These are phyloP conservation scores for Fulica atra DNA, from an alignment of 2,113 vertebrate genomes.

Conservation along the genomic window DNA sequence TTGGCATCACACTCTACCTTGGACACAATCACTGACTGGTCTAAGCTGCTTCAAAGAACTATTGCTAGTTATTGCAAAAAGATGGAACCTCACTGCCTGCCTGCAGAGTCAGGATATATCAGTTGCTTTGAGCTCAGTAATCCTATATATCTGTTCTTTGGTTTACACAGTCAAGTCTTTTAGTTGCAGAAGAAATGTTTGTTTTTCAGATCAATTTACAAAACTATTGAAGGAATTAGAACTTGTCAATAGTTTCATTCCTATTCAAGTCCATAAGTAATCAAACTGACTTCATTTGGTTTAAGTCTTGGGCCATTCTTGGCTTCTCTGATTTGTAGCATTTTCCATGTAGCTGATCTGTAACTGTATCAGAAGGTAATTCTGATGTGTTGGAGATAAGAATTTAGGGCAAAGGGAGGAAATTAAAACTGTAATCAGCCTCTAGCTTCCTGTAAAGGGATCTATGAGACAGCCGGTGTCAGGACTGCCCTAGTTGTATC, in stretches of 20 bases:
- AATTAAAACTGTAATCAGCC: neutral
- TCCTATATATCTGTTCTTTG: neutral
- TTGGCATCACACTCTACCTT: neutral
- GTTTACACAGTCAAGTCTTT: neutral
- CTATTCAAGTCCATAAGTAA: neutral
- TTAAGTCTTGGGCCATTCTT: neutral
- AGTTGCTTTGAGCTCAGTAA: neutral
- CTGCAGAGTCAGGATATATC: neutral
- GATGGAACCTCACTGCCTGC: neutral
- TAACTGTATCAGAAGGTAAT: neutral
- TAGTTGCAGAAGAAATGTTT: neutral
- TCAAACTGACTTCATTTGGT: neutral
- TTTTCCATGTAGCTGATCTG: neutral
- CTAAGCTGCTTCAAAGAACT: neutral
- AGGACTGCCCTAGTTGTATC: neutral
- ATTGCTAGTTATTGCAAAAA: neutral
- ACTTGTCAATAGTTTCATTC: neutral
- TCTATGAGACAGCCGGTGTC: rapidly evolving
- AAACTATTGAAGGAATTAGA: neutral
- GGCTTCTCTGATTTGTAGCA: neutral
- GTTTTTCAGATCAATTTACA: neutral
- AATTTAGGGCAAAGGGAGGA: neutral
- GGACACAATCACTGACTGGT: neutral
- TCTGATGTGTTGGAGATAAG: neutral
- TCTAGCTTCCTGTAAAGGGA: neutral